Conservation (phyloP, 2,888 invertebrate genomes). For the Lasioglossum lativentre region DNA sequence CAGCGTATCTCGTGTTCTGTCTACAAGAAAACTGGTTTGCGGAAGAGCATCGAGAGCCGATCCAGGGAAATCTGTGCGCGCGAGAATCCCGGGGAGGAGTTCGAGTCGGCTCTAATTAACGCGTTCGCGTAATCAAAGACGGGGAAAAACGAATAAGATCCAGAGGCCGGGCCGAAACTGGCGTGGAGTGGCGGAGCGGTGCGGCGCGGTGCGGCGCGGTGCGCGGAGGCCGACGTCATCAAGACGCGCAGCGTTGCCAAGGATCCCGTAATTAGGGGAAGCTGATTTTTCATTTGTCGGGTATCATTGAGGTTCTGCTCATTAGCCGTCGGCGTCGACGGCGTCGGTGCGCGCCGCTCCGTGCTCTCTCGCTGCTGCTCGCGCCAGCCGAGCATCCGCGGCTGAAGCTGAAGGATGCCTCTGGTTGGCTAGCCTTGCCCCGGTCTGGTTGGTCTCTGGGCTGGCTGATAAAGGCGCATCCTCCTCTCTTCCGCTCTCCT, state of each 20-base stretch:
- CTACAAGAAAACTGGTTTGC: background rate
- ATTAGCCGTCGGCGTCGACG: conserved; percentile 65
- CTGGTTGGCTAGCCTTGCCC: conserved; percentile 76
- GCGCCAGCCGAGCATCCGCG: conserved; percentile 58
- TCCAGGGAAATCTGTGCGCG: background rate
- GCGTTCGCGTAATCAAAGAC: conserved; percentile 47
- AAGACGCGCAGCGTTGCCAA: conserved; percentile 58
- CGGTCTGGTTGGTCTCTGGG: conserved; percentile 74
- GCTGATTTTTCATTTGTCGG: conserved; percentile 68
- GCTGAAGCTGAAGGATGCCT: conserved; percentile 68
- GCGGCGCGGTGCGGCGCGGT: background rate
- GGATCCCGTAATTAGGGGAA: conserved; percentile 70
- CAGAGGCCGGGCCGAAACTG: conserved; percentile 52
- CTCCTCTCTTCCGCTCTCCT: conserved; percentile 57
- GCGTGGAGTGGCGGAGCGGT: conserved; percentile 2
- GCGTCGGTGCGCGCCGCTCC: conserved; percentile 50
- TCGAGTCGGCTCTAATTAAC: conserved; percentile 54
- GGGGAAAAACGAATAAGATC: conserved; percentile 56
- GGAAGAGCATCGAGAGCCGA: background rate
- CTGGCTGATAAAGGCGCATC: conserved; percentile 77
- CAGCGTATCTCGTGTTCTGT: background rate
- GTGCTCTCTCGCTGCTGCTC: conserved; percentile 8
- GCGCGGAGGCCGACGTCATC: conserved; percentile 48
- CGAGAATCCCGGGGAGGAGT: conserved; percentile 16
- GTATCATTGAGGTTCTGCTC: conserved; percentile 69